Evolutionary conservation across 92 coral and sea anemone species (phyloP).

Genomic region (Muricea muricata): DNA sequence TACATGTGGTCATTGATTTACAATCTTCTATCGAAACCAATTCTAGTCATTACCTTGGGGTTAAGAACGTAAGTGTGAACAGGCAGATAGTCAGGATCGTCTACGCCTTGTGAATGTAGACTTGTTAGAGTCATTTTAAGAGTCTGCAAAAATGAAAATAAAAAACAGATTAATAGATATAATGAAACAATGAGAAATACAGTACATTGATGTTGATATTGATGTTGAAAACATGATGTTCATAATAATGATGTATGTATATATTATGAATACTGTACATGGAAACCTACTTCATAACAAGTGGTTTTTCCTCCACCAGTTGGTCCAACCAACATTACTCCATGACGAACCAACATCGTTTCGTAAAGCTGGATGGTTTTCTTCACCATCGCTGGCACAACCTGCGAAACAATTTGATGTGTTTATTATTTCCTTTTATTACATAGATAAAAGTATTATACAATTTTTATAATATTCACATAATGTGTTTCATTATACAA

Average conservation of each 20-base stretch:
- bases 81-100: conserved; percentile 85
- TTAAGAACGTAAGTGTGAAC: conserved; percentile 88
- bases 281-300: conserved; percentile 71
- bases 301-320: conserved; percentile 97
- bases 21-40: not conserved
- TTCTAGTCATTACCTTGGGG: conserved; percentile 79
- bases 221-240: too few species aligned
- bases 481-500: too few species aligned
- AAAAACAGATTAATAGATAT: not conserved
- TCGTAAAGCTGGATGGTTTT: conserved; percentile 93
- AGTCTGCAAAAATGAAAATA: conserved; percentile 50
- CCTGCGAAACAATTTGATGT: conserved; percentile 43
- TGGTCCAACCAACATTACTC: conserved; percentile 98
- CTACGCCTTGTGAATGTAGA: conserved; percentile 78
- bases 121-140: conserved; percentile 82
- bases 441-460: too few species aligned
- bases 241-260: too few species aligned
- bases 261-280: too few species aligned
- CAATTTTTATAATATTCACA: too few species aligned
- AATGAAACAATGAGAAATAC: too few species aligned
- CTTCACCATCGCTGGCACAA: conserved; percentile 90
- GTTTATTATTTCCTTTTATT: too few species aligned
- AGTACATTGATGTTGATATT: too few species aligned
- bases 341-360: conserved; percentile 97
- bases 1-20: not conserved